Percentiles rank a stretch among this genome's conserved stretches.
These are phyloP conservation scores for Batillaria attramentaria DNA, from an alignment of 1,140 invertebrate genomes.

Conservation along the genomic window DNA sequence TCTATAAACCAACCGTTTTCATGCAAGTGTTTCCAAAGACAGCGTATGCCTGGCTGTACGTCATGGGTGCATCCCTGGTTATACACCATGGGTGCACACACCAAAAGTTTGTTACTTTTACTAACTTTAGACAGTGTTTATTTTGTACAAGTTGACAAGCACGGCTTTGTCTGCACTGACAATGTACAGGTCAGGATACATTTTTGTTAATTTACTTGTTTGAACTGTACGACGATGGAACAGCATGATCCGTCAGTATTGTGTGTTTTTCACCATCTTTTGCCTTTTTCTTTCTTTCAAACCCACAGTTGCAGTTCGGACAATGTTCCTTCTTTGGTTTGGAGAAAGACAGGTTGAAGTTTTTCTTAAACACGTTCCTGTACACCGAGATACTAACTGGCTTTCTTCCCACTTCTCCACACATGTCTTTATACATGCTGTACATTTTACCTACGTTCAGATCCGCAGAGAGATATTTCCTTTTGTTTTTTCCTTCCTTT, in stretches of 20 bases:
- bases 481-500: conserved; percentile 7
- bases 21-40: too few relatives aligned
- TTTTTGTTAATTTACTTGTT: too few relatives aligned
- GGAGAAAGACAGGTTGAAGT: conserved; percentile 4
- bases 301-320: conserved; percentile 11
- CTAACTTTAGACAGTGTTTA: too few relatives aligned
- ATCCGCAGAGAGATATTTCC: background rate
- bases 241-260: background rate
- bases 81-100: too few relatives aligned
- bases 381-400: conserved; percentile 12
- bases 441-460: conserved; percentile 20
- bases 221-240: too few relatives aligned
- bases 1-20: too few relatives aligned
- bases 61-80: too few relatives aligned
- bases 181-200: too few relatives aligned
- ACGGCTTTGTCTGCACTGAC: too few relatives aligned
- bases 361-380: conserved; percentile 1
- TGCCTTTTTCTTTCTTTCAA: background rate
- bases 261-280: background rate
- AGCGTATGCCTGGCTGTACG: too few relatives aligned
- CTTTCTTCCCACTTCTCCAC: conserved; percentile 6
- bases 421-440: background rate
- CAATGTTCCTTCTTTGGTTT: conserved; percentile 19
- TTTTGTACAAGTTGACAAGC: too few relatives aligned
- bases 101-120: too few relatives aligned